These are phyloP conservation scores for Rutpela maculata DNA, from an alignment of 2,888 invertebrate genomes.

Conservation along the genomic window DNA sequence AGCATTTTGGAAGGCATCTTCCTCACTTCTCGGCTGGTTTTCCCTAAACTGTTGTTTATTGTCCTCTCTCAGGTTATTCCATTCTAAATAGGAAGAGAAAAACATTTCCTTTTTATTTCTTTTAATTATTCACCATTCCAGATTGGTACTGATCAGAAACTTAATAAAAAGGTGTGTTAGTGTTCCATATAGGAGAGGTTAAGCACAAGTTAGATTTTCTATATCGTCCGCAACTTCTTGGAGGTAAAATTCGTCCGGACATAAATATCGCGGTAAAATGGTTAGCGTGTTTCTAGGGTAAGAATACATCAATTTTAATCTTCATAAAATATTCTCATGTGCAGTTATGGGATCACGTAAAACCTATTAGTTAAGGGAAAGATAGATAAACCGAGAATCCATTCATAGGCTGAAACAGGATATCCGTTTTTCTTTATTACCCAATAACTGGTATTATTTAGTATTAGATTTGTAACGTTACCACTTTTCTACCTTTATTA, in stretches of 20 bases:
- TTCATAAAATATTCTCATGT: conserved; percentile 1
- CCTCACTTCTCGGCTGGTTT: too few species aligned
- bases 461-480: too few species aligned
- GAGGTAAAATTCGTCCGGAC: neutral
- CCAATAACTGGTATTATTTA: too few species aligned
- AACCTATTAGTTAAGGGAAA: conserved; percentile 2
- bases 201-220: neutral
- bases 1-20: too few species aligned
- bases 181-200: neutral
- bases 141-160: neutral
- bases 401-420: neutral
- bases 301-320: conserved; percentile 4
- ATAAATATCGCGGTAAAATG: neutral
- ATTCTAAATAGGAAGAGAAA: too few species aligned
- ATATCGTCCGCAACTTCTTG: neutral
- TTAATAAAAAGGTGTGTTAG: neutral
- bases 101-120: too few species aligned
- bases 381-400: neutral
- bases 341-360: conserved; percentile 4
- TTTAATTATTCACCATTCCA: neutral
- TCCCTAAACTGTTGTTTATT: too few species aligned
- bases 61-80: too few species aligned
- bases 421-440: too few species aligned
- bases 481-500: too few species aligned
- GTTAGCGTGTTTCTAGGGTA: neutral